phyloP scores from a whole-genome alignment of 1,140 invertebrate genomes.

The Trichonephila clavata region DNA sequence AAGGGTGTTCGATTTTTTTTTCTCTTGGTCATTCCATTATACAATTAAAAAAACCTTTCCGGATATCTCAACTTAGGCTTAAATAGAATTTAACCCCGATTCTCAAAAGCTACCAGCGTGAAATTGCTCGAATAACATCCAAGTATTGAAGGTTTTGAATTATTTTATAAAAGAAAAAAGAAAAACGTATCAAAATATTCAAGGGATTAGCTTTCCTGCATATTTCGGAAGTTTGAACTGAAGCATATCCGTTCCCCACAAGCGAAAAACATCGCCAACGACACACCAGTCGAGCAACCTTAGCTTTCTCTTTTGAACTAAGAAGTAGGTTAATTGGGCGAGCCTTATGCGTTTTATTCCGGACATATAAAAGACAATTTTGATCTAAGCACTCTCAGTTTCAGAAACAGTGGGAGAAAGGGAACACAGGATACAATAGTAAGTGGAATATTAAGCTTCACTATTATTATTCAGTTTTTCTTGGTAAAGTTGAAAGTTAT shows the following conservation, averaged over 20 bases:
- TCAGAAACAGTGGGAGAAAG: slow-evolving; percentile 43
- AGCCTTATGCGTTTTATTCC: slow-evolving; percentile 63
- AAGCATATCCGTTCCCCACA: slow-evolving; percentile 46
- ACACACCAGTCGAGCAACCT: slow-evolving; percentile 62
- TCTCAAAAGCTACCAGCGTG: neutral
- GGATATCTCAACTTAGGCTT: neutral
- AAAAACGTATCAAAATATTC: slow-evolving; percentile 15
- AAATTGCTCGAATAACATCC: slow-evolving; percentile 65
- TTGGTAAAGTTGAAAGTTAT: neutral
- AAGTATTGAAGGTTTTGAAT: slow-evolving; percentile 49
- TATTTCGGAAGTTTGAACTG: slow-evolving; percentile 49
- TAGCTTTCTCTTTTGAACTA: slow-evolving; percentile 68
- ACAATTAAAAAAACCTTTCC: neutral
- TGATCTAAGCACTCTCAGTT: slow-evolving; percentile 54
- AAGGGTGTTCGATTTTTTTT: neutral
- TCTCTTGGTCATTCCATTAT: neutral
- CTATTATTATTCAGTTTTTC: slow-evolving; percentile 4
- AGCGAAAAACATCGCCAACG: slow-evolving; percentile 19
- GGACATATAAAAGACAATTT: slow-evolving; percentile 72
- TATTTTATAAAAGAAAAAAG: slow-evolving; percentile 15
- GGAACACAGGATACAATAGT: slow-evolving; percentile 60
- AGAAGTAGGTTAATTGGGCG: slow-evolving; percentile 73
- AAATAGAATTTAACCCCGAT: neutral
- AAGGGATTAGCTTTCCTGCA: neutral
- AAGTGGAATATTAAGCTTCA: slow-evolving; percentile 56